Percentiles rank a stretch among this genome's conserved stretches.
Conservation (phyloP, 2,888 invertebrate species). For the Parnassius apollo region DNA sequence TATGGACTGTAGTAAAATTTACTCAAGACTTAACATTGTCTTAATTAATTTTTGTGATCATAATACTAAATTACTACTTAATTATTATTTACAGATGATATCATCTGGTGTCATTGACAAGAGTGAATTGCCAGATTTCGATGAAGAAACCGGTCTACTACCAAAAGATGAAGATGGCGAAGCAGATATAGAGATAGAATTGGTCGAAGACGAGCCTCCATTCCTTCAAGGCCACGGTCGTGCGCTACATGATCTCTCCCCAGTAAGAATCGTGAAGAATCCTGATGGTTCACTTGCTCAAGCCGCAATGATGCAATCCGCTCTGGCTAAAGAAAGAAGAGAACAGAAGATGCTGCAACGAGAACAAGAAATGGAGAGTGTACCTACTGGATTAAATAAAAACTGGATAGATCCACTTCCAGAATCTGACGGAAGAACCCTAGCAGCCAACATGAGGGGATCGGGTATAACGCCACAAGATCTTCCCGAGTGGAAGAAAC, state of each 20-base stretch:
- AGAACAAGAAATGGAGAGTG: slow-evolving; percentile 93
- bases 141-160: slow-evolving; percentile 96
- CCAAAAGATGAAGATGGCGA: slow-evolving; percentile 96
- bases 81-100: slow-evolving; percentile 84
- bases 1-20: background rate
- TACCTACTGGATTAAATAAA: slow-evolving; percentile 90
- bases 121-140: slow-evolving; percentile 97
- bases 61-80: background rate
- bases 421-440: slow-evolving; percentile 86
- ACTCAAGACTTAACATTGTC: background rate
- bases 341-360: slow-evolving; percentile 98
- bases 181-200: slow-evolving; percentile 99
- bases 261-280: slow-evolving; percentile 98
- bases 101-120: slow-evolving; percentile 95
- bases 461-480: slow-evolving; percentile 93
- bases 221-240: slow-evolving; percentile 97
- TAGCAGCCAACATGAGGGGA: slow-evolving; percentile 91
- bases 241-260: slow-evolving; percentile 94
- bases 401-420: slow-evolving; percentile 98
- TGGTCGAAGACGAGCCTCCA: slow-evolving; percentile 99
- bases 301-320: slow-evolving; percentile 99
- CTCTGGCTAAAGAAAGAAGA: slow-evolving; percentile 96
- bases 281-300: slow-evolving; percentile 99
- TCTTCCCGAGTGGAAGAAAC: slow-evolving; percentile 99
- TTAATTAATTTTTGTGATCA: background rate